phyloP scores from a whole-genome alignment of 2,113 vertebrate species.

The Podarcis cretensis region DNA sequence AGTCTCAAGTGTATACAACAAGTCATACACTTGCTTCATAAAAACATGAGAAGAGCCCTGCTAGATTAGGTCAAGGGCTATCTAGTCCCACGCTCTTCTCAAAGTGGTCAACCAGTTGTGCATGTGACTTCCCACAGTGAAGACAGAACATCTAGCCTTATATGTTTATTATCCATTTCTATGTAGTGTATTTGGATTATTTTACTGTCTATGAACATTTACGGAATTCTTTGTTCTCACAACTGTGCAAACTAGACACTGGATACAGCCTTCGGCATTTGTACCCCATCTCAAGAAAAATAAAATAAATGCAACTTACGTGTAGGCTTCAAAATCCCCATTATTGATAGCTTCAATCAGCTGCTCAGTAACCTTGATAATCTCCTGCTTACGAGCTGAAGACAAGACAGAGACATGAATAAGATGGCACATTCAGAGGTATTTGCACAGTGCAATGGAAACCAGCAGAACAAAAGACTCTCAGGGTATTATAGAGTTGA shows the following conservation, averaged over 20 bases:
- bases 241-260: background rate
- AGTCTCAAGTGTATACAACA: no score
- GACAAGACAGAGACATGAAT: slow-evolving; percentile 39
- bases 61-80: no score
- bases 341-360: slow-evolving; percentile 98
- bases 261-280: background rate
- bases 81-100: no score
- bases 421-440: slow-evolving; percentile 6
- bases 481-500: slow-evolving; percentile 24
- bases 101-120: no score
- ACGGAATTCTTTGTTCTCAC: background rate
- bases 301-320: slow-evolving; percentile 80
- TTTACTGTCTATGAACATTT: background rate
- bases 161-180: no score
- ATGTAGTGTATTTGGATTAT: background rate
- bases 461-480: slow-evolving; percentile 28
- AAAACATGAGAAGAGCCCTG: no score
- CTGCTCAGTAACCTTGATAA: slow-evolving; percentile 97
- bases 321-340: slow-evolving; percentile 98
- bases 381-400: slow-evolving; percentile 96
- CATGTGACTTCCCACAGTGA: no score
- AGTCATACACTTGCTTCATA: no score
- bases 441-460: background rate
- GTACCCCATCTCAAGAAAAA: background rate
- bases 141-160: no score